Evolutionary conservation across 2,888 invertebrate species (phyloP).

Genomic region (Heliconius aoede): DNA sequence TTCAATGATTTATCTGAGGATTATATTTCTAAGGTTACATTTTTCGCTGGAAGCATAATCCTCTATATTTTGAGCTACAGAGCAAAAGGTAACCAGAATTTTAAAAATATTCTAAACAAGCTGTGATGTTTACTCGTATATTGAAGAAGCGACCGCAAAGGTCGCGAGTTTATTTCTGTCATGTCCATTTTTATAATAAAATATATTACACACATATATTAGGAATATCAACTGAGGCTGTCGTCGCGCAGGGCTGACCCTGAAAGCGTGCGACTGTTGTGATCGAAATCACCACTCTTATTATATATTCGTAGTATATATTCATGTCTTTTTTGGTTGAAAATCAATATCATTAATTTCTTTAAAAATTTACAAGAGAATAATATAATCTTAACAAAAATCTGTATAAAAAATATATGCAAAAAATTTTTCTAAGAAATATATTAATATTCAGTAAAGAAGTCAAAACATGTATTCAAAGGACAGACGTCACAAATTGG

Average conservation of each 20-base stretch:
- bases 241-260: too few species aligned
- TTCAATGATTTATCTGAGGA: constrained; percentile 26
- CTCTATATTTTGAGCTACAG: constrained; percentile 5
- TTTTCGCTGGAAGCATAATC: constrained; percentile 19
- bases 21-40: constrained; percentile 25
- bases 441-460: constrained; percentile 20
- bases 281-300: too few species aligned
- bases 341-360: not conserved
- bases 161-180: too few species aligned
- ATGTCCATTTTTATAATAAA: too few species aligned
- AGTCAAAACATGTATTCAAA: constrained; percentile 44
- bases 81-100: not conserved
- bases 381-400: not conserved
- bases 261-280: too few species aligned
- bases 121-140: too few species aligned
- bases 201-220: too few species aligned
- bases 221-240: too few species aligned
- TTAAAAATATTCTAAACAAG: not conserved
- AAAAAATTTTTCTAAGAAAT: not conserved
- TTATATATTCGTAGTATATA: too few species aligned
- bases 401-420: not conserved
- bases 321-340: too few species aligned
- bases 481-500: constrained; percentile 54
- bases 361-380: not conserved
- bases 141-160: not conserved